Base-by-base conservation (phyloP, 2,113 vertebrate species). In the Antechinus stuartii region DNA sequence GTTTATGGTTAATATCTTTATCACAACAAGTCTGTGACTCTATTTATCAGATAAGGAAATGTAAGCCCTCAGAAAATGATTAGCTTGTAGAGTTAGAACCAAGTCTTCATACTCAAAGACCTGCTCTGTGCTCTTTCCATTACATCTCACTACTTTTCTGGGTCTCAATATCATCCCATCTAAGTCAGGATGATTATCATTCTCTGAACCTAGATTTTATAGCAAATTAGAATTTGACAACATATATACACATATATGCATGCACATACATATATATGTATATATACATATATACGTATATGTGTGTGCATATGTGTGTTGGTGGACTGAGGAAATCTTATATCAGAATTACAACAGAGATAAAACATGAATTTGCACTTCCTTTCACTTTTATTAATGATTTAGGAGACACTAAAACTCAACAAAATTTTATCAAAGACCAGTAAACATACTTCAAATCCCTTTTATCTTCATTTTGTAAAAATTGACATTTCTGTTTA, bases 281-380 rank as follows among this genome's bases (percentile, higher is more conserved):
- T 52, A 52, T 9, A 52, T 52, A 52, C 1, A 11, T 11, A 52
- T 10, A 52, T 52, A 9, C 0, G 1, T 52, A 9, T 52, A 52
- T 52, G 6, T 52, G 50, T 11, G 50, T 52, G 50, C 7, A 8
- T 8, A 7, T 49, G 50, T 52, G 10, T 52, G 50, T 35, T 35
- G 5, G 35, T 68, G n/a, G 94, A 11, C 30, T 23, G 11, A 7
- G 53, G 49, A 89, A 50, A 53, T 52, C 92, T 55, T 90, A 93
- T 96, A 24, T 93, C 92, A 97, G 96, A 95, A 96, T 97, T 96
- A 96, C 93, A 91, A 96, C 95, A 93, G 89, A 96, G 92, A 97
- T 97, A 94, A 96, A 93, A 49, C 49, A 61, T 95, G 89, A 94
- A 54, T 84, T n/a, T 16, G 2, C 96, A 95, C 95, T 95, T 97